Percentiles rank a stretch among this genome's conserved stretches.
Conservation (phyloP, 2,797 vertebrate species). For the Pterois miles region DNA sequence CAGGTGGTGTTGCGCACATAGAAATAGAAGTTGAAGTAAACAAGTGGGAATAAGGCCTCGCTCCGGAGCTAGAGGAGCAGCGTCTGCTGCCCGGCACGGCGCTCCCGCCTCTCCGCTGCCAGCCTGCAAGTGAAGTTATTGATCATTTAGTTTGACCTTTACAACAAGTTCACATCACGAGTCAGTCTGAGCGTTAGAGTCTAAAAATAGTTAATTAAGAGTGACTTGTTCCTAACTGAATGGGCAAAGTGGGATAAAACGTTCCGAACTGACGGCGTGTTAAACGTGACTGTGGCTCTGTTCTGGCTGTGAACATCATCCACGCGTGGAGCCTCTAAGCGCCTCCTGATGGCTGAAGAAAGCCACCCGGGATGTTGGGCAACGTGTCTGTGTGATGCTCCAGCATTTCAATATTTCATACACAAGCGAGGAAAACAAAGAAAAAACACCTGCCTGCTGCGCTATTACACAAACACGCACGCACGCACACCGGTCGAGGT, state of each 20-base stretch:
- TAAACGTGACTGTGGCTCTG: not conserved
- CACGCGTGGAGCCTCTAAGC: not conserved
- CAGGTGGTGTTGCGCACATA: conserved; percentile 96
- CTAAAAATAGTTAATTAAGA: not conserved
- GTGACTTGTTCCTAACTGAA: not conserved
- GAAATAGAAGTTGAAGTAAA: conserved; percentile 91
- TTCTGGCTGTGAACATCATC: not conserved
- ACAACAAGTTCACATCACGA: not conserved
- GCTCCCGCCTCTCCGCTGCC: conserved; percentile 33
- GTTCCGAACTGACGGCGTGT: not conserved
- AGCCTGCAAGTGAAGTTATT: conserved; percentile 20
- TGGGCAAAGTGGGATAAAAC: not conserved
- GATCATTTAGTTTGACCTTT: not conserved
- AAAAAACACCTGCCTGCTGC: conserved; percentile 45
- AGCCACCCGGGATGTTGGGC: conserved; percentile 20
- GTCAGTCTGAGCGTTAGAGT: not conserved
- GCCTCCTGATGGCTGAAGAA: not conserved
- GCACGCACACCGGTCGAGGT: no score
- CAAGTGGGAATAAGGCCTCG: conserved; percentile 72
- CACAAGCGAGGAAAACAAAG: conserved; percentile 43
- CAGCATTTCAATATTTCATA: conserved; percentile 22
- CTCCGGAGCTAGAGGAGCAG: no score
- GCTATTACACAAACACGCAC: conserved; percentile 24
- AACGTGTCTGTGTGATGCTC: no score
- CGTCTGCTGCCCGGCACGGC: conserved; percentile 11